Conservation (phyloP, 2,888 invertebrate species). For the Anoplius nigerrimus region DNA sequence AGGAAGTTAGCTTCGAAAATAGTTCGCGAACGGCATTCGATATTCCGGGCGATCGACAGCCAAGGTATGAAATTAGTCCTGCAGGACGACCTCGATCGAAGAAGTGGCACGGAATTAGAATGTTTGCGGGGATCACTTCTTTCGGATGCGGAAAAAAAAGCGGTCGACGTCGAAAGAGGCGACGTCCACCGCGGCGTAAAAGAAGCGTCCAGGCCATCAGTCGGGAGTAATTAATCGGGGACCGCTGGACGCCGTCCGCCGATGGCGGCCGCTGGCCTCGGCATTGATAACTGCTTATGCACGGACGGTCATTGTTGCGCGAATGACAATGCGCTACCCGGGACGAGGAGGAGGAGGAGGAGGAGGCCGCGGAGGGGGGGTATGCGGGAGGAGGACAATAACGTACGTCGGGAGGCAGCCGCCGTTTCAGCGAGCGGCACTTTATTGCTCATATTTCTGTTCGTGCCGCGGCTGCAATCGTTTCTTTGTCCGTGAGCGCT, state of each 20-base stretch:
- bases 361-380: no score
- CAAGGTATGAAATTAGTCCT: no score
- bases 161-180: background rate
- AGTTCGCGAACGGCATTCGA: no score
- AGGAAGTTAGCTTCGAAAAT: no score
- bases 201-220: slow-evolving; percentile 6
- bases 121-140: no score
- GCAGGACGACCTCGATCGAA: no score
- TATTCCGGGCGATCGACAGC: no score
- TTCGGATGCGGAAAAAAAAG: background rate
- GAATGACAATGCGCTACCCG: slow-evolving; percentile 33
- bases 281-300: slow-evolving; percentile 45
- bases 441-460: slow-evolving; percentile 44
- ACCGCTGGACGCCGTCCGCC: no score
- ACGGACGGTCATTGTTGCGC: slow-evolving; percentile 38
- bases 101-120: no score
- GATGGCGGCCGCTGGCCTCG: background rate
- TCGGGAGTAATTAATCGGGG: slow-evolving; percentile 40
- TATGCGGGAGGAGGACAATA: slow-evolving; percentile 38
- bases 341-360: no score
- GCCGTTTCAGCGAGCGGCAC: slow-evolving; percentile 29
- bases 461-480: slow-evolving; percentile 5
- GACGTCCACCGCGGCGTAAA: no score
- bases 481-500: slow-evolving; percentile 33
- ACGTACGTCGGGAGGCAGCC: slow-evolving; percentile 27